A percentile compares a stretch with the other conserved stretches of the same genome.
Evolutionary conservation across 2,113 vertebrate species (phyloP).

Genomic region (human): GRCh38 chr4:37445001-37445500

Average conservation of each 20-base stretch:
- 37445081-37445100: conserved; percentile 97
- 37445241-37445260: conserved; percentile 98
- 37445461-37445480: conserved; percentile 97
- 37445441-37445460: conserved; percentile 96
- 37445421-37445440: conserved; percentile 97
- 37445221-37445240: conserved; percentile 97
- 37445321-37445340: conserved; percentile 98
- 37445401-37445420: conserved; percentile 97
- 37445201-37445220: conserved; percentile 97
- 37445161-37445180: conserved; percentile 96
- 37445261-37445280: conserved; percentile 98
- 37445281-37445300: conserved; percentile 98
- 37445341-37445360: conserved; percentile 95
- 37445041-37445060: conserved; percentile 95
- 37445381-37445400: conserved; percentile 95
- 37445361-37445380: conserved; percentile 97
- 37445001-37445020: conserved; percentile 96
- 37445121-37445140: conserved; percentile 98
- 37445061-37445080: conserved; percentile 98
- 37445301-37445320: conserved; percentile 96
- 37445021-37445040: conserved; percentile 95
- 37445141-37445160: conserved; percentile 91
- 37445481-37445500: conserved; percentile 98
- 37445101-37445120: conserved; percentile 96
- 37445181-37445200: conserved; percentile 95